Percentiles rank a stretch among this genome's conserved stretches.
Conservation (phyloP, 2,888 invertebrate species). For the Agrenia bidenticulata region DNA sequence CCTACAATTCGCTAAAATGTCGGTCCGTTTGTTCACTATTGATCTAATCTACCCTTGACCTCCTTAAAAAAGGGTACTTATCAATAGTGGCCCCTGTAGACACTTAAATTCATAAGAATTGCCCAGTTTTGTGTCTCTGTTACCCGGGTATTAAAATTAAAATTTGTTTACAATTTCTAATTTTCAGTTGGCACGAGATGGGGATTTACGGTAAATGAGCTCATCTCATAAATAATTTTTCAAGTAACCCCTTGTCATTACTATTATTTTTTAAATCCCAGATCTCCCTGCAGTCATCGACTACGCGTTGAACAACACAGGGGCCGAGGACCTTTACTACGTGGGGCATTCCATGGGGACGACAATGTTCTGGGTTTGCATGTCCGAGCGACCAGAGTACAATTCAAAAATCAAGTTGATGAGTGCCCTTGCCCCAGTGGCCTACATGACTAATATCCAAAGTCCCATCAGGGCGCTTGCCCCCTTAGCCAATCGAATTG, state of each 20-base stretch:
- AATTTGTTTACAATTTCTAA: slow-evolving; percentile 2
- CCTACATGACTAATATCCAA: slow-evolving; percentile 60
- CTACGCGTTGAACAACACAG: slow-evolving; percentile 64
- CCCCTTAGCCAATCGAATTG: slow-evolving; percentile 58
- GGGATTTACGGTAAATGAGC: slow-evolving; percentile 52
- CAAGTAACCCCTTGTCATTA: not conserved
- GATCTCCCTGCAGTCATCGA: slow-evolving; percentile 85
- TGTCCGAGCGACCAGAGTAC: slow-evolving; percentile 52
- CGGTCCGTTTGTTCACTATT: no score
- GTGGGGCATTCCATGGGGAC: slow-evolving; percentile 60
- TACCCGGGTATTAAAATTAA: not conserved
- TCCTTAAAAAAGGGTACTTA: no score
- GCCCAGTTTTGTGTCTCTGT: no score
- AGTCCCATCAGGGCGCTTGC: slow-evolving; percentile 65
- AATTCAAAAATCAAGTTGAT: slow-evolving; percentile 50
- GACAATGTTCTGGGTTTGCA: slow-evolving; percentile 47
- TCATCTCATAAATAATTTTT: no score
- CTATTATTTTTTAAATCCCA: slow-evolving; percentile 55
- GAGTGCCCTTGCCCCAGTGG: slow-evolving; percentile 45
- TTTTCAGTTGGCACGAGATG: slow-evolving; percentile 60
- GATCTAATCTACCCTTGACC: no score
- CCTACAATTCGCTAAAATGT: no score
- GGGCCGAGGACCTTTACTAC: slow-evolving; percentile 63
- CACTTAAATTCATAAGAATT: no score
- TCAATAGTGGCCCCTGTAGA: no score